Evolutionary conservation across 2,113 vertebrate species (phyloP).

Genomic region (Centropus unirufus): DNA sequence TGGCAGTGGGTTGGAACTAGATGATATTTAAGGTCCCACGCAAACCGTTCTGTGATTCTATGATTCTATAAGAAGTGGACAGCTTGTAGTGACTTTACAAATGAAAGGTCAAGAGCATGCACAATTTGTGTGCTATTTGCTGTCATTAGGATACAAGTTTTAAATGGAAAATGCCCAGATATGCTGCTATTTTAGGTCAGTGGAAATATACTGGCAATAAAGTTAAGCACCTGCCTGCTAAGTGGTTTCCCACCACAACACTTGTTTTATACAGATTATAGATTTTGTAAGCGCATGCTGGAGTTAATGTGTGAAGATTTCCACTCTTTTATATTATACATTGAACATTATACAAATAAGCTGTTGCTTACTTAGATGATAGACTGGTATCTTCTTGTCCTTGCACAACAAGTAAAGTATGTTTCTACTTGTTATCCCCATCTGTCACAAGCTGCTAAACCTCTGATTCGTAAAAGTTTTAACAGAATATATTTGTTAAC

Average conservation of each 20-base stretch:
- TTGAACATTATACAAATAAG: conserved; percentile 17
- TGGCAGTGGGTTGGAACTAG: too few relatives aligned
- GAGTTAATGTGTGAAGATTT: neutral
- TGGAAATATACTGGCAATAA: neutral
- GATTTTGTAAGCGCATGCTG: neutral
- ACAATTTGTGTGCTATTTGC: neutral
- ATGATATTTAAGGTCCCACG: too few relatives aligned
- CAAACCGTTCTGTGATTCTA: too few relatives aligned
- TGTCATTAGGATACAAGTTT: neutral
- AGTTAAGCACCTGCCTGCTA: neutral
- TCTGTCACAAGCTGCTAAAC: conserved; percentile 49
- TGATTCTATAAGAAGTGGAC: neutral
- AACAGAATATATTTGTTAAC: neutral
- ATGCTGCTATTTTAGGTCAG: neutral
- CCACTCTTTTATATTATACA: neutral
- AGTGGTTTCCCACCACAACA: neutral
- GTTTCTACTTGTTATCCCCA: conserved; percentile 29
- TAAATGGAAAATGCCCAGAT: neutral
- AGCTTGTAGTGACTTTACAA: neutral
- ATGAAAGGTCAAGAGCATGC: neutral
- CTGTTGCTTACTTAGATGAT: neutral
- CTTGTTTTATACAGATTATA: neutral
- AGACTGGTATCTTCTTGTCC: conserved; percentile 50
- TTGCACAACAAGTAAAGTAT: conserved; percentile 6
- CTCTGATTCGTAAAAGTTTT: neutral